phyloP scores from a whole-genome alignment of 2,888 invertebrate genomes.

The Melipona beecheii region DNA sequence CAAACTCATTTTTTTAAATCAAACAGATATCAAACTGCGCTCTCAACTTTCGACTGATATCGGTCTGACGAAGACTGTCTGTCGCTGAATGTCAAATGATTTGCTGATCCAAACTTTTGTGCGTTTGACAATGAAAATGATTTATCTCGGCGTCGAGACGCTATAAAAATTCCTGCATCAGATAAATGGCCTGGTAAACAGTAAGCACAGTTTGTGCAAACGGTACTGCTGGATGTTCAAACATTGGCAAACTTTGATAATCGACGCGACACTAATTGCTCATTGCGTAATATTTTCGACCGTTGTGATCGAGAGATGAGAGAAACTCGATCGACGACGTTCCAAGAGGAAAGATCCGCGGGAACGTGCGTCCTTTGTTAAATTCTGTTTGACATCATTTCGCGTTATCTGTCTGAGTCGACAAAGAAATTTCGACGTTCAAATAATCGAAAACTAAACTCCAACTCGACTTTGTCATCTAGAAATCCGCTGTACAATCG shows the following conservation, averaged over 20 bases:
- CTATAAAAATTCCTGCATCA: no score
- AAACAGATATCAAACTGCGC: background rate
- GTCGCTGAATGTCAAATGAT: background rate
- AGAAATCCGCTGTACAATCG: background rate
- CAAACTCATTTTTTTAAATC: background rate
- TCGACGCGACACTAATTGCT: slow-evolving; percentile 8
- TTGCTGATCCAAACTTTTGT: no score
- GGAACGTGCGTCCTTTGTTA: background rate
- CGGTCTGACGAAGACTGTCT: background rate
- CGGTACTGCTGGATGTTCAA: background rate
- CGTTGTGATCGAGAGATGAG: background rate
- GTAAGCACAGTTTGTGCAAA: background rate
- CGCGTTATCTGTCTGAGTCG: no score
- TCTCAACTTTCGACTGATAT: background rate
- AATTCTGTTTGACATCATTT: background rate
- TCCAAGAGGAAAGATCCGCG: background rate
- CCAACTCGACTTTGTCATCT: background rate
- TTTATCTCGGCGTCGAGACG: no score
- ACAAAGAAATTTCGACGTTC: background rate
- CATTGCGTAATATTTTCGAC: slow-evolving; percentile 2
- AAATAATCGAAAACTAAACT: no score
- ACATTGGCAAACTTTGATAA: background rate
- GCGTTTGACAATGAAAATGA: no score
- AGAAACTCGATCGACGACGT: background rate
- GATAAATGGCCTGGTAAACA: no score